phyloP scores from a whole-genome alignment of 2,888 invertebrate genomes.

The Brenthis daphne region DNA sequence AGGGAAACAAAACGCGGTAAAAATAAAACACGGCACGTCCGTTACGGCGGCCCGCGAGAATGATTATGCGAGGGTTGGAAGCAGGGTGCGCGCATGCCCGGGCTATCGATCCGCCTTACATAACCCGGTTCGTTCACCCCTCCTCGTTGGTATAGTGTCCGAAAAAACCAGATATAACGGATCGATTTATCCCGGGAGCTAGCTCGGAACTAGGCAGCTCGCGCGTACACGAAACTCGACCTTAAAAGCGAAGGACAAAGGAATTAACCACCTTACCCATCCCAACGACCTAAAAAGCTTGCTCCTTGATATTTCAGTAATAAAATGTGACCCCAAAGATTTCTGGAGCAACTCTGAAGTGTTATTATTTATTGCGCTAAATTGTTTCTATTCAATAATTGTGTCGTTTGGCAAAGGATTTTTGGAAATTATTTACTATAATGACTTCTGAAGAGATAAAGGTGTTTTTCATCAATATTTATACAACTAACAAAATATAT shows the following conservation, averaged over 20 bases:
- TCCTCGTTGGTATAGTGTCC: conserved; percentile 77
- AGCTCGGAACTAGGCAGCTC: conserved; percentile 43
- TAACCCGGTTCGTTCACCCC: conserved; percentile 80
- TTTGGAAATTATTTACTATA: conserved; percentile 13
- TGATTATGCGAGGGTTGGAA: conserved; percentile 63
- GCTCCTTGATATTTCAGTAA: conserved; percentile 45
- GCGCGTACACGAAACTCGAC: conserved; percentile 36
- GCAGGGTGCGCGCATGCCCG: conserved; percentile 62
- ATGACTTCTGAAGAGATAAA: conserved; percentile 2
- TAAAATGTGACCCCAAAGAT: conserved; percentile 46
- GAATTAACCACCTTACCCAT: conserved; percentile 36
- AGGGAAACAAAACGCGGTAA: conserved; percentile 83
- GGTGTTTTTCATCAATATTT: background rate
- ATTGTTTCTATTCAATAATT: conserved; percentile 26
- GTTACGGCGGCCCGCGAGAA: conserved; percentile 76
- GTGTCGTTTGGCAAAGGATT: conserved; percentile 8
- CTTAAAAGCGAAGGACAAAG: conserved; percentile 37
- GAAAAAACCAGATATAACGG: conserved; percentile 78
- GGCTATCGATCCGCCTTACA: conserved; percentile 72
- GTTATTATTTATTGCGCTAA: conserved; percentile 24
- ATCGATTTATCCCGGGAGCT: conserved; percentile 68
- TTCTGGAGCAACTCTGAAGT: conserved; percentile 40
- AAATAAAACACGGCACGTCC: conserved; percentile 78
- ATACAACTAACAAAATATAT: background rate
- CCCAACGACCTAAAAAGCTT: conserved; percentile 47